Conservation (phyloP, 2,797 vertebrate genomes). For the Eospalax fontanierii region DNA sequence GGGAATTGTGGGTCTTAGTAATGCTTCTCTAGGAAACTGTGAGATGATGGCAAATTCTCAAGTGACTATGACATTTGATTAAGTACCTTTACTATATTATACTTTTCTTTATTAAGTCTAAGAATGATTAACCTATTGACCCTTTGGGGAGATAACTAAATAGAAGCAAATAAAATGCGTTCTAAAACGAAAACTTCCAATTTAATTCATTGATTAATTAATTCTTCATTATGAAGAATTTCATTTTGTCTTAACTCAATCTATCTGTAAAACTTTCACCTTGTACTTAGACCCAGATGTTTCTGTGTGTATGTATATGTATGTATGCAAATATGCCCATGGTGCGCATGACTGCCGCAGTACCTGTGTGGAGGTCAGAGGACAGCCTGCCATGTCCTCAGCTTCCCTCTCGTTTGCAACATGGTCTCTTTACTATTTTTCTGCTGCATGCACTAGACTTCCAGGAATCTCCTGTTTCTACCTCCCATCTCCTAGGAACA, state of each 20-base stretch:
- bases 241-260: not conserved
- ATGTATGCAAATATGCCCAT: not conserved
- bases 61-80: not conserved
- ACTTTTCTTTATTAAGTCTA: constrained; percentile 17
- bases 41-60: not conserved
- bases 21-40: not conserved
- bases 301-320: not conserved
- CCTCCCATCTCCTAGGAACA: not conserved
- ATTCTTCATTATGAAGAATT: not conserved
- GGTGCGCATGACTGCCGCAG: not conserved
- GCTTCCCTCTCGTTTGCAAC: not conserved
- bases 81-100: not conserved
- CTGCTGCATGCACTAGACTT: not conserved
- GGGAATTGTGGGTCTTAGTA: not conserved
- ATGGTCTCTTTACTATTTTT: not conserved
- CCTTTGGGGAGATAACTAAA: constrained; percentile 8
- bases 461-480: not conserved
- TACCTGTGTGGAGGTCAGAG: not conserved
- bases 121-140: not conserved
- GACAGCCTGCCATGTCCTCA: not conserved
- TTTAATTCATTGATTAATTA: not conserved
- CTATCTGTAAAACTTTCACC: not conserved
- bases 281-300: not conserved
- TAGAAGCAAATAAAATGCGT: constrained; percentile 27
- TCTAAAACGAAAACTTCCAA: not conserved